A percentile compares a stretch with the other conserved stretches of the same genome.
phyloP scores from a whole-genome alignment of 2,888 invertebrate genomes.

The Parnassius orleans region DNA sequence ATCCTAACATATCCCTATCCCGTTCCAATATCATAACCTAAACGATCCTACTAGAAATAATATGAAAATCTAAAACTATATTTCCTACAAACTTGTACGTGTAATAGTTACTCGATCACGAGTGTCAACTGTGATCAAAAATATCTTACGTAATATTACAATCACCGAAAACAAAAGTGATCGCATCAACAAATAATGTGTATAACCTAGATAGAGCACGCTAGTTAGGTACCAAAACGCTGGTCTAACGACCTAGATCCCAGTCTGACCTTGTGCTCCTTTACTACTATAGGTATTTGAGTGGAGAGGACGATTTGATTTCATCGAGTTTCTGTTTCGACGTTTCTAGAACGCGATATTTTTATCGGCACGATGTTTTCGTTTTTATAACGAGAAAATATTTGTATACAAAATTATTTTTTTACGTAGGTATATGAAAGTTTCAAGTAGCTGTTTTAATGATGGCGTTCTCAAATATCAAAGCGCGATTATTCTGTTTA shows the following conservation, averaged over 20 bases:
- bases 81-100: too few relatives aligned
- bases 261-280: constrained; percentile 29
- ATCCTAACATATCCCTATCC: too few relatives aligned
- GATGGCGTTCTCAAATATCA: too few relatives aligned
- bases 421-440: too few relatives aligned
- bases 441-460: too few relatives aligned
- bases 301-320: constrained; percentile 30
- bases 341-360: constrained; percentile 19
- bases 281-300: constrained; percentile 20
- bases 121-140: background rate
- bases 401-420: too few relatives aligned
- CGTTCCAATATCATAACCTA: too few relatives aligned
- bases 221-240: constrained; percentile 32
- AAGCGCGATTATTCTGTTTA: too few relatives aligned
- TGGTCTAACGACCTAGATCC: constrained; percentile 31
- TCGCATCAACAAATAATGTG: constrained; percentile 10
- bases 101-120: background rate
- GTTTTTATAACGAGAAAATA: background rate
- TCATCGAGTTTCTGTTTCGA: constrained; percentile 20
- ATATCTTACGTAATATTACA: constrained; percentile 14
- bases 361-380: constrained; percentile 6
- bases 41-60: too few relatives aligned
- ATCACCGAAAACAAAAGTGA: constrained; percentile 16
- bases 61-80: too few relatives aligned
- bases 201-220: constrained; percentile 28